Evolutionary conservation across 1,140 invertebrate species (phyloP), one percentile per base, ranked within the genome.

Genomic region (Drosophila serrata): DNA sequence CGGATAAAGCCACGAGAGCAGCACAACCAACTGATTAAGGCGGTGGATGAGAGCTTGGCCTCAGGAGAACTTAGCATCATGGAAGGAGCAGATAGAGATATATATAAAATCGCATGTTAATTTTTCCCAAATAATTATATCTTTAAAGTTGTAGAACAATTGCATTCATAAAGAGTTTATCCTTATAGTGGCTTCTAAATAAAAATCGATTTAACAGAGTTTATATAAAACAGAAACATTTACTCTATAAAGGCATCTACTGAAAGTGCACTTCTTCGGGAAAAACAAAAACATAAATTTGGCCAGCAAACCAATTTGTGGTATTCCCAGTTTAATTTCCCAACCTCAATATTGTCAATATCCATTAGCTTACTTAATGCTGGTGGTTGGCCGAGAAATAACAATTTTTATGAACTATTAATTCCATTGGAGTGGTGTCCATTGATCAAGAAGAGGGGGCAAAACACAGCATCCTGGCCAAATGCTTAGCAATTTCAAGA

Each of bases 371-470:
- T 42, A 56, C 39, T 45, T 57, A 75, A 57, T 74, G 22, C 51
- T 46, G 27, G 9, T 40, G 39, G 13, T 59, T 40, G 22, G 35
- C 19, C 60, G n/a, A 6, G 17, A 39, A 56, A 64, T 22, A 69
- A 42, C 74, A 46, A 62, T 59, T 69, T 86, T 86, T 86, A 86
- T 86, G 76, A 80, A 63, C 82, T 70, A 64, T 69, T 77, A 70
- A 77, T 77, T 77, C 51, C 31, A 33, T 39, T 56, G 15, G 22
- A 65, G 53, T 37, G 35, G 6, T 56, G 55, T 68, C n/a, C 48
- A 70, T 69, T 68, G 56, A 77, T 75, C 46, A 40, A 17, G 19
- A 33, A 37, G 13, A 24, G 35, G 31, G 17, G 4, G 12, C 15
- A 19, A 5, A 17, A n/a, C 46, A 49, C 27, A 17, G 24, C 2